Conservation (phyloP, 2,888 invertebrate species). For the Lamellibrachia satsuma region DNA sequence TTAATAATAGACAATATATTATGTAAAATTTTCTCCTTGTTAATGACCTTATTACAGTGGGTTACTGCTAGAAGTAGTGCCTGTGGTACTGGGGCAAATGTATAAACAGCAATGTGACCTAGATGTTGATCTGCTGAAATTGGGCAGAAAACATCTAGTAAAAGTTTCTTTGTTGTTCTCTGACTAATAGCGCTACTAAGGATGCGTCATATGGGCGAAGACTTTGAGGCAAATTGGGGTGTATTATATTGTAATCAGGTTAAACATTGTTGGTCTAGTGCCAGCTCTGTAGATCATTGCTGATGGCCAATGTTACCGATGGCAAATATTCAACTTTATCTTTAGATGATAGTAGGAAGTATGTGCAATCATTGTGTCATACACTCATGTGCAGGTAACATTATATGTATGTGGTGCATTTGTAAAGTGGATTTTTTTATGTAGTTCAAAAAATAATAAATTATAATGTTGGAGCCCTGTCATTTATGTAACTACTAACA, state of each 20-base stretch:
- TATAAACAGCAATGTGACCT: neutral
- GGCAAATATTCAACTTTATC: neutral
- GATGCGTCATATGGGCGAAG: no score
- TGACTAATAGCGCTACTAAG: no score
- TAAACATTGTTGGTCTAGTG: neutral
- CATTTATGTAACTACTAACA: no score
- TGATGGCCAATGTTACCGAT: neutral
- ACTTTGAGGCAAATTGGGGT: no score
- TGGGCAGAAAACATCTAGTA: neutral
- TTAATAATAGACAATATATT: neutral
- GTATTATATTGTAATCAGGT: neutral
- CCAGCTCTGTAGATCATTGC: neutral
- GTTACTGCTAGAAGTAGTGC: neutral
- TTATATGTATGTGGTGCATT: no score
- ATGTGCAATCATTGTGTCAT: neutral
- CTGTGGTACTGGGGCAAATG: neutral
- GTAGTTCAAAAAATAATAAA: no score
- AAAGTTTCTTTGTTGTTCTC: neutral
- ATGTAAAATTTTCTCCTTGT: neutral
- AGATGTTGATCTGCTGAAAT: neutral
- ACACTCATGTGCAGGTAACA: neutral
- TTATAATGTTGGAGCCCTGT: no score
- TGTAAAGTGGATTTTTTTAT: no score
- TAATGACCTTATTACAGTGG: neutral
- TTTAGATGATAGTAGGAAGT: neutral